Conservation (phyloP, 2,797 vertebrate species). For the Myotis pilosus region DNA sequence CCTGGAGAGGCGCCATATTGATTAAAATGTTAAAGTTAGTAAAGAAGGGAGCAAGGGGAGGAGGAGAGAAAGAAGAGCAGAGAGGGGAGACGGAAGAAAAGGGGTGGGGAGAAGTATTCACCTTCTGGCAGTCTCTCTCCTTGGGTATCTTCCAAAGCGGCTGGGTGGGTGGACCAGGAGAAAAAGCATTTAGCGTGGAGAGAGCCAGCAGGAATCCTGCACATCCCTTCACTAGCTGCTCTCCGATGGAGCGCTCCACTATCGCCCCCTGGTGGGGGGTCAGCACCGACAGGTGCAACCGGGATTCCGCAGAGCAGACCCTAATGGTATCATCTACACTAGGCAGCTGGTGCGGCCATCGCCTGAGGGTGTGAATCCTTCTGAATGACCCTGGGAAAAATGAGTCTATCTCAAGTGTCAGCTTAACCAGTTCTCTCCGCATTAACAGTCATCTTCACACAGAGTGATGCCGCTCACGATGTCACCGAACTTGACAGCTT, state of each 20-base stretch:
- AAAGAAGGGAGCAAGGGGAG: not conserved
- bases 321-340: fast-evolving
- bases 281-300: not conserved
- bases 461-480: not conserved
- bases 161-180: not conserved
- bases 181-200: not conserved
- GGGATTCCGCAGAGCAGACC: not conserved
- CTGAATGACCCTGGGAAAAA: not conserved
- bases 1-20: not conserved
- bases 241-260: not conserved
- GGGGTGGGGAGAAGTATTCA: no score
- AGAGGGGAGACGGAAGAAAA: not conserved
- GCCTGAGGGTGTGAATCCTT: not conserved
- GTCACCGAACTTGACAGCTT: not conserved
- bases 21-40: conserved; percentile 26
- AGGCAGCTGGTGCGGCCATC: not conserved
- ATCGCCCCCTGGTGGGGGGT: conserved; percentile 44
- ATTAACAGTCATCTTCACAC: not conserved
- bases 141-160: not conserved
- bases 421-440: not conserved
- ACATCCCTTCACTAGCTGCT: not conserved
- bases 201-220: not conserved
- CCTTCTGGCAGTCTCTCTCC: not conserved
- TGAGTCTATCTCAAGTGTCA: not conserved
- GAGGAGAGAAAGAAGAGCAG: not conserved